Evolutionary conservation across 1,140 invertebrate genomes (phyloP).

Genomic region (Tyrophagus putrescentiae): DNA sequence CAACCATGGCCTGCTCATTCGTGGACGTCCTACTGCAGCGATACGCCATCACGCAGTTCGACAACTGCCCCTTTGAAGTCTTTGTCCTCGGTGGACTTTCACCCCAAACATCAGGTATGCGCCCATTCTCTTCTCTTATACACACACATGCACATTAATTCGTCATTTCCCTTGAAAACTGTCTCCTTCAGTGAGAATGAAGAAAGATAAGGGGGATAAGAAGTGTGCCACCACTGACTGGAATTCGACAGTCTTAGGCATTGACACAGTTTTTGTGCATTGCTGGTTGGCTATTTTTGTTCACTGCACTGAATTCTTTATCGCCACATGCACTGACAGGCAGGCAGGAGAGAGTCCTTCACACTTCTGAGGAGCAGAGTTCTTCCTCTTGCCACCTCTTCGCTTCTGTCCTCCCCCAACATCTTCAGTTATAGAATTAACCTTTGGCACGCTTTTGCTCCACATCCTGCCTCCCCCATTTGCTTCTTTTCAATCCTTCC

Average conservation of each 20-base stretch:
- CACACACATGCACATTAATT: not conserved
- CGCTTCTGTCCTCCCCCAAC: no score
- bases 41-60: slow-evolving; percentile 11
- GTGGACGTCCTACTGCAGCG: slow-evolving; percentile 17
- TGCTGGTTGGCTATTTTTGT: not conserved
- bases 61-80: slow-evolving; percentile 15
- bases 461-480: no score
- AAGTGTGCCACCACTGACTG: not conserved
- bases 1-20: no score
- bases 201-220: not conserved
- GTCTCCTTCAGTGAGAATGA: not conserved
- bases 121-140: not conserved
- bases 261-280: not conserved
- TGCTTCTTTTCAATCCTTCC: no score
- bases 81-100: slow-evolving; percentile 20
- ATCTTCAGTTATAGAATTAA: not conserved
- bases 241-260: not conserved
- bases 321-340: no score
- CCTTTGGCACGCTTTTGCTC: slow-evolving; percentile 4
- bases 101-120: slow-evolving; percentile 13
- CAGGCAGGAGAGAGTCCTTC: no score
- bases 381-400: no score
- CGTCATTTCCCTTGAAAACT: not conserved
- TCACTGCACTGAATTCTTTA: not conserved
- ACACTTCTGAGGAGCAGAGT: no score